A percentile compares a stretch with the other conserved stretches of the same genome.
phyloP scores from a whole-genome alignment of 2,113 vertebrate genomes.

The Numida meleagris region DNA sequence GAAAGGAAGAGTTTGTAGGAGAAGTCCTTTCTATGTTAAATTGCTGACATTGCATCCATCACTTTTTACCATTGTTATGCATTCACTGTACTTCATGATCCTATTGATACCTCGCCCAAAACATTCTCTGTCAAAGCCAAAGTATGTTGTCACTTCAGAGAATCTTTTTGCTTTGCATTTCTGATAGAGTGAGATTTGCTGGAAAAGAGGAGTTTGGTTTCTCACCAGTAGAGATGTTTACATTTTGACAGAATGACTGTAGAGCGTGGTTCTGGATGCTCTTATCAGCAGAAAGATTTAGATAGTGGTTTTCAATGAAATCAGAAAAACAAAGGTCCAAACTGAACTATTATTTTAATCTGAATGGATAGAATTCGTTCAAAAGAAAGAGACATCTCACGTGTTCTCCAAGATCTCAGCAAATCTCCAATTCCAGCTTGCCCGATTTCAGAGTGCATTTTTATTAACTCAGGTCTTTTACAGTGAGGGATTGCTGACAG shows the following conservation, averaged over 20 bases:
- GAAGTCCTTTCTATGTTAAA: not conserved
- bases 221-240: not conserved
- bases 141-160: not conserved
- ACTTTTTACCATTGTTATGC: not conserved
- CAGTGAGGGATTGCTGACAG: constrained; percentile 13
- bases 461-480: constrained; percentile 42
- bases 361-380: not conserved
- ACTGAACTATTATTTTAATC: not conserved
- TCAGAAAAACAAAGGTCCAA: not conserved
- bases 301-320: not conserved
- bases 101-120: not conserved
- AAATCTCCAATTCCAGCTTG: not conserved
- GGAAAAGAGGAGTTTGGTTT: not conserved
- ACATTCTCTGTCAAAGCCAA: not conserved
- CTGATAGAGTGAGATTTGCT: not conserved
- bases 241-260: not conserved
- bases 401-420: not conserved
- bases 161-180: not conserved
- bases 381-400: not conserved
- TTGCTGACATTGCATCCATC: not conserved
- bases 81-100: not conserved
- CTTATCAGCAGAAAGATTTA: not conserved
- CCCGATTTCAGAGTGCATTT: not conserved
- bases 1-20: constrained; percentile 40
- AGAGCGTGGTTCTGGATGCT: not conserved